Conservation (phyloP, 2,113 vertebrate species). For the Callospermophilus lateralis region DNA sequence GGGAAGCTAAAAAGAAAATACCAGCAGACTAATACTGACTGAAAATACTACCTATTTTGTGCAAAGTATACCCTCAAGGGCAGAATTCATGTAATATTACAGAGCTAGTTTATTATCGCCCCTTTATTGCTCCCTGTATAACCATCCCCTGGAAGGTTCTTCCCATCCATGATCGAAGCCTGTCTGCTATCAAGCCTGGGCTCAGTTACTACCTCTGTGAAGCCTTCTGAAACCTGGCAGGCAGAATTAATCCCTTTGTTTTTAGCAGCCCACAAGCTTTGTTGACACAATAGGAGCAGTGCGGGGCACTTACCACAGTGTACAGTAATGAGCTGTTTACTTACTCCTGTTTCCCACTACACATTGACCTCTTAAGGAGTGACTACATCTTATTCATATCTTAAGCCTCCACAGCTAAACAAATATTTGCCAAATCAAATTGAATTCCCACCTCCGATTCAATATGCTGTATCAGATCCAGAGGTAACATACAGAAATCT, state of each 20-base stretch:
- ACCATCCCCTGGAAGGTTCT: neutral
- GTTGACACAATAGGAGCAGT: conserved; percentile 59
- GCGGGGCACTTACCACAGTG: neutral
- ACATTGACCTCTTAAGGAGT: conserved; percentile 24
- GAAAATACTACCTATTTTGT: neutral
- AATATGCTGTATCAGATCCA: neutral
- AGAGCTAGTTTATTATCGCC: neutral
- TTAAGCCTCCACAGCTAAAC: conserved; percentile 65
- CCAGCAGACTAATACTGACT: no score
- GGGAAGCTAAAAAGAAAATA: neutral
- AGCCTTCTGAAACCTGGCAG: conserved; percentile 4
- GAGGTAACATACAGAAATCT: neutral
- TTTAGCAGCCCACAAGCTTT: conserved; percentile 56
- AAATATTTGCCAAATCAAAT: conserved; percentile 71
- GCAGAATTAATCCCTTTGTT: conserved; percentile 63
- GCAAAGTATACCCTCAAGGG: neutral
- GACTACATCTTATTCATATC: conserved; percentile 64
- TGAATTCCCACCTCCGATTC: conserved; percentile 3
- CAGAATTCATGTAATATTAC: neutral
- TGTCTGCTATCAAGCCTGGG: neutral
- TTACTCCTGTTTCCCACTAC: conserved; percentile 38
- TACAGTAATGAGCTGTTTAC: conserved; percentile 41
- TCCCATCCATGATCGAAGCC: neutral
- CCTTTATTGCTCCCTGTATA: neutral
- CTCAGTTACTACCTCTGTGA: neutral